Base-by-base conservation (phyloP, 2,797 vertebrate genomes). In the Nannoperca australis region DNA sequence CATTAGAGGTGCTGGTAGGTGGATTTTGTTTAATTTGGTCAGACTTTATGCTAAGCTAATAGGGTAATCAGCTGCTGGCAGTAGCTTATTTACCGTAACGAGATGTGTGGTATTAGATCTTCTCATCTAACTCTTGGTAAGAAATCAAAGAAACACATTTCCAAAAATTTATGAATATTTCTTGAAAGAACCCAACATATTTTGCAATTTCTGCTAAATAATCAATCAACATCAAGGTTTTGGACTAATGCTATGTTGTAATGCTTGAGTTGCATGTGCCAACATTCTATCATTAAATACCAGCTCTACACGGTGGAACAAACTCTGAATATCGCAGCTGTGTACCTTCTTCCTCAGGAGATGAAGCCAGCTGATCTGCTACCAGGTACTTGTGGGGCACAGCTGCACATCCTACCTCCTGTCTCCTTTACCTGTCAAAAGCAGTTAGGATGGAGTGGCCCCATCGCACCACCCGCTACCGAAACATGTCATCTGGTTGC, bases 371-470 rank as follows among this genome's bases (percentile, higher is more conserved):
- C 85, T 90, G 89, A 91, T 86, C 73, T 67, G 59, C 79, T 77
- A 82, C 77, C 88, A 89, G 92, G 82, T 92, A 85, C 1, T 10
- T 65, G 76, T 54, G 24, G 79, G 83, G 79, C 78, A 72, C 88
- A 90, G 87, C 85, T 90, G 88, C 78, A 79, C 60, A 68, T 74
- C 58, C 78, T 60, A 68, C 81, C 73, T 87, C 71, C 78, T 18
- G 65, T 78, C 84, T 90, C 76, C 83, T 81, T 89, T 87, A 91
- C 22, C 91, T 92, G 90, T 93, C 92, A 22, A 69, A 86, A 88
- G 60, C 80, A 63, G 85, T 94, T 93, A 92, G 62, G 45, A 62
- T 2, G 17, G 83, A 91, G 67, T 65, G 80, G 73, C 84, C 82
- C 76, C 58, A 11, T 61, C 42, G 24, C 85, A 71, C 64, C 65